phyloP scores from a whole-genome alignment of 1,140 invertebrate genomes.

The Drosophila subobscura region DNA sequence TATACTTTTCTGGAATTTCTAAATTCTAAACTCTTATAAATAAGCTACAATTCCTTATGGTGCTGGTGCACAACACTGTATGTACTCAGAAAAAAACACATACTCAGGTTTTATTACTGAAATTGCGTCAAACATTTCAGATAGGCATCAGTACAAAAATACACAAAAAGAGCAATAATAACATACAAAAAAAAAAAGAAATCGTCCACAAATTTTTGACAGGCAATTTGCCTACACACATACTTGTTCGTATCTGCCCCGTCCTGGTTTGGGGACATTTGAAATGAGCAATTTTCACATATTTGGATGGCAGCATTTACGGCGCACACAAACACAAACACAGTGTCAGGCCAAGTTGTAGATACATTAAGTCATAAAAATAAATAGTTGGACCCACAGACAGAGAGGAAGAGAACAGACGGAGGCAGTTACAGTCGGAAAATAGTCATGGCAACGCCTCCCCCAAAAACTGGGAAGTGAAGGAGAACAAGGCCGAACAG shows the following conservation, averaged over 20 bases:
- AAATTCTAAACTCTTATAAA: too few species aligned
- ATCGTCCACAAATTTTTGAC: constrained; percentile 77
- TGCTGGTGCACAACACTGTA: background rate
- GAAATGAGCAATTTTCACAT: constrained; percentile 81
- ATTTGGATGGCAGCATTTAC: constrained; percentile 74
- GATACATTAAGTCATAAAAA: constrained; percentile 79
- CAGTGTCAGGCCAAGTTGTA: constrained; percentile 38
- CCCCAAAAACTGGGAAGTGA: constrained; percentile 2
- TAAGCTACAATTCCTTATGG: too few species aligned
- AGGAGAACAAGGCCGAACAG: background rate
- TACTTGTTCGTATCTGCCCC: background rate
- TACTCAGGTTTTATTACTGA: constrained; percentile 45
- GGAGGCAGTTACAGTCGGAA: constrained; percentile 55
- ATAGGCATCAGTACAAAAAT: constrained; percentile 56
- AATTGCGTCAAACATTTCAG: constrained; percentile 65
- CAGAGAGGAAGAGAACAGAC: constrained; percentile 30
- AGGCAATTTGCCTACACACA: constrained; percentile 75
- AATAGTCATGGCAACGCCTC: constrained; percentile 53
- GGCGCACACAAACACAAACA: constrained; percentile 27
- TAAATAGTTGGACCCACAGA: constrained; percentile 67
- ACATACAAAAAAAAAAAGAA: constrained; percentile 54
- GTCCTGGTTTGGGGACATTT: constrained; percentile 49
- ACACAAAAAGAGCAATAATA: constrained; percentile 36
- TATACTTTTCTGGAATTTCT: too few species aligned
- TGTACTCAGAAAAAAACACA: constrained; percentile 27